Evolutionary conservation across 2,888 invertebrate species (phyloP), one percentile per base, ranked within the genome.

Genomic region (Willowsia nigromaculata): DNA sequence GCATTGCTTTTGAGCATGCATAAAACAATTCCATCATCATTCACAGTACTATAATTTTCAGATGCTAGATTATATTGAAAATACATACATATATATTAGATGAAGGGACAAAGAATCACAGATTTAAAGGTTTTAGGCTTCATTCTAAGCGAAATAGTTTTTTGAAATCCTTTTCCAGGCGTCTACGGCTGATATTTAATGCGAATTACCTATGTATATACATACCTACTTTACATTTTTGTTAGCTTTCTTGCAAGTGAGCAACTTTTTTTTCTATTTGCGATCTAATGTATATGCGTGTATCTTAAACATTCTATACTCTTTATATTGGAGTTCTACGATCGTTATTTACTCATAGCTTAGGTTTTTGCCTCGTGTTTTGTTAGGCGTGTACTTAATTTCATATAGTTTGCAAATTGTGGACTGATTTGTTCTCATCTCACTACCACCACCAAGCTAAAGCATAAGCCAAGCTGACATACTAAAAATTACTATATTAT

Each of bases 361-460:
- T 2, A 56, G 22, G 11, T 43, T n/a, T n/a, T n/a, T n/a, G n/a
- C 30, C 7, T 9, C 11, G 40, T 71, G 68, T 53, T 74, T 47
- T 65, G 50, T 65, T 50, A 50, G 59, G 53, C 78, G 53, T 74
- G 85, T 85, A 85, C 85, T 85, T 85, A 85, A 65, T 15, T 62
- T 85, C 76, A 33, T 33, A 6, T 74, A 22, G 15, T 33, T 85
- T 33, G 37, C 53, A 59, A 25, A 18, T 47, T 59, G 76, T 78
- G 78, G 78, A 80, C 85, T 85, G 85, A 85, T 50, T 76, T 84
- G 33, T 53, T 65, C 25, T 71, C 71, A 68, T 83, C 68, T 74
- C 74, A 74, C 27, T 74, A 74, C 74, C 40, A 74, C 74, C 74
- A 74, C 40, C 43, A 47, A 50, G 25, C 27, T 50, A 37, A 68